Conservation (phyloP, 2,797 vertebrate species). For the Huso huso region DNA sequence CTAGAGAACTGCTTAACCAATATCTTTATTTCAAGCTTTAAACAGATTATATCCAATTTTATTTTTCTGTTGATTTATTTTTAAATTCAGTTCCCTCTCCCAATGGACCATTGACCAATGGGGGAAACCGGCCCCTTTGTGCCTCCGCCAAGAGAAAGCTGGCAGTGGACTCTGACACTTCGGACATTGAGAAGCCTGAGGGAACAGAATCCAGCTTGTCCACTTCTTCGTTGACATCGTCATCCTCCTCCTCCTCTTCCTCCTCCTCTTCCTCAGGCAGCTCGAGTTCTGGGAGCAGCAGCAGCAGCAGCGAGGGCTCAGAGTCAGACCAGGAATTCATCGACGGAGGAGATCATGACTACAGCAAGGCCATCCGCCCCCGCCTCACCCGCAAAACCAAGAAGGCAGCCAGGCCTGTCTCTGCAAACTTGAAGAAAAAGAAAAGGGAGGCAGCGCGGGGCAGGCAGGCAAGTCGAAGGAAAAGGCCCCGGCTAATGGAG, state of each 20-base stretch:
- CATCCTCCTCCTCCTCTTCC: slow-evolving; percentile 57
- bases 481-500: slow-evolving; percentile 41
- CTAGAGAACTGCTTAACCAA: too few species aligned
- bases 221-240: slow-evolving; percentile 32
- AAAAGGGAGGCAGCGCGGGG: slow-evolving; percentile 1
- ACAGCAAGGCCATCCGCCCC: slow-evolving; percentile 82
- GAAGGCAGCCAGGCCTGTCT: slow-evolving; percentile 20
- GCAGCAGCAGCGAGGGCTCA: slow-evolving; percentile 45
- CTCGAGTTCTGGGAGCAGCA: slow-evolving; percentile 55
- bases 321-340: slow-evolving; percentile 80
- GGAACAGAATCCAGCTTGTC: slow-evolving; percentile 57
- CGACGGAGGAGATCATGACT: slow-evolving; percentile 92
- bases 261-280: slow-evolving; percentile 69
- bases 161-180: slow-evolving; percentile 48
- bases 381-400: slow-evolving; percentile 42
- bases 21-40: too few species aligned
- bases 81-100: slow-evolving; percentile 18
- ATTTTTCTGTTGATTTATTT: not conserved
- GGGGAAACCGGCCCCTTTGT: slow-evolving; percentile 54
- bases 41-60: too few species aligned
- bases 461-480: slow-evolving; percentile 23
- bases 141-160: slow-evolving; percentile 56
- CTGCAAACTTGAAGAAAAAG: not conserved
- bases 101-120: slow-evolving; percentile 66
- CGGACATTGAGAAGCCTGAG: slow-evolving; percentile 44